Evolutionary conservation across 2,888 invertebrate genomes (phyloP).

Genomic region (Cyclophora punctaria): DNA sequence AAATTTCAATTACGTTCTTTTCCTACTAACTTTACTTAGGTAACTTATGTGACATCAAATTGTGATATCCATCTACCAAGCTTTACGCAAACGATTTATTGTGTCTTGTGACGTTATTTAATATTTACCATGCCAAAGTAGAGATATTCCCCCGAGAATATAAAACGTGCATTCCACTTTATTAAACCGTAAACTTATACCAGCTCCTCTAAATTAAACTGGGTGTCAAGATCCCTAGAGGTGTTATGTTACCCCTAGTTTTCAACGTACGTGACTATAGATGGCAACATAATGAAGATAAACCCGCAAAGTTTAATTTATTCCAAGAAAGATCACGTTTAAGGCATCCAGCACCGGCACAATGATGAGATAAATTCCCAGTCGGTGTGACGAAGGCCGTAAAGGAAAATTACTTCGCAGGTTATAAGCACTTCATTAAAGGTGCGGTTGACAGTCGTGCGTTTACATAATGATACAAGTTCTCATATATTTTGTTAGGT

Average conservation of each 20-base stretch:
- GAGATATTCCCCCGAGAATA: background rate
- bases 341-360: conserved; percentile 18
- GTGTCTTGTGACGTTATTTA: too few relatives aligned
- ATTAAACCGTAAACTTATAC: conserved; percentile 12
- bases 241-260: too few relatives aligned
- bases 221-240: conserved; percentile 1
- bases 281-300: conserved; percentile 17
- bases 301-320: conserved; percentile 41
- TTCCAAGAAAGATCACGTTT: conserved; percentile 31
- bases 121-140: too few relatives aligned
- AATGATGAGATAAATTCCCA: conserved; percentile 41
- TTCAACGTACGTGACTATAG: too few relatives aligned
- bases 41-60: too few relatives aligned
- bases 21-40: too few relatives aligned
- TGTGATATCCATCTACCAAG: too few relatives aligned
- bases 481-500: background rate
- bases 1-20: too few relatives aligned
- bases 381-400: conserved; percentile 28
- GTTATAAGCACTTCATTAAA: conserved; percentile 40
- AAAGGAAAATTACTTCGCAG: conserved; percentile 33
- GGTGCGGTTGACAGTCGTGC: conserved; percentile 20
- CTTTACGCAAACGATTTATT: too few relatives aligned
- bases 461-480: conserved; percentile 5
- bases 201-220: conserved; percentile 5
- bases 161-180: conserved; percentile 11